A percentile compares a stretch with the other conserved stretches of the same genome.
Evolutionary conservation across 2,888 invertebrate genomes (phyloP).

Genomic region (Lithophane semibrunnea): DNA sequence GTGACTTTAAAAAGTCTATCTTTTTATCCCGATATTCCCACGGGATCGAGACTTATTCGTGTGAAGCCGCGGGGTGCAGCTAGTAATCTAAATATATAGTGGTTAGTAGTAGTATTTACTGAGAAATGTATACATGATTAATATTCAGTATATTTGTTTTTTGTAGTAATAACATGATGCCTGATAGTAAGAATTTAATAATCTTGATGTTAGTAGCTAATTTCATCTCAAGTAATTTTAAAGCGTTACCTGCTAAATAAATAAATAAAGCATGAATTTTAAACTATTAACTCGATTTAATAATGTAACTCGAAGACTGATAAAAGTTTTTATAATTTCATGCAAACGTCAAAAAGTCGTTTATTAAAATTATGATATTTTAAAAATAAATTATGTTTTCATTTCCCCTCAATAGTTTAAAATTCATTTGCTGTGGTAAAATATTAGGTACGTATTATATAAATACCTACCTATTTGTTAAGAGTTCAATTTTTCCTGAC

Average conservation of each 20-base stretch:
- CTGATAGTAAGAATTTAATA: neutral
- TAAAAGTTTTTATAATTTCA: conserved; percentile 3
- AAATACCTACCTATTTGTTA: neutral
- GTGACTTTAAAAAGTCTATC: too few relatives aligned
- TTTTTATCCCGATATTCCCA: too few relatives aligned
- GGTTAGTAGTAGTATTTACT: too few relatives aligned
- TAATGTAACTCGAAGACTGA: neutral
- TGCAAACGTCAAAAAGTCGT: neutral
- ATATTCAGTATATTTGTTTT: neutral
- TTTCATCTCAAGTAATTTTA: neutral
- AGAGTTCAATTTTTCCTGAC: too few relatives aligned
- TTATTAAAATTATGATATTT: neutral
- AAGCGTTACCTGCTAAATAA: neutral
- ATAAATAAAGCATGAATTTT: conserved; percentile 9
- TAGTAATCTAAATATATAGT: too few relatives aligned
- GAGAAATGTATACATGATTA: neutral
- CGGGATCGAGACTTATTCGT: too few relatives aligned
- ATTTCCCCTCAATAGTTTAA: neutral
- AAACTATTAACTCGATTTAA: neutral
- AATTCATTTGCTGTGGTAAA: neutral
- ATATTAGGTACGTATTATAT: neutral
- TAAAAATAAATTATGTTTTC: neutral
- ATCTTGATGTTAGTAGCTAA: neutral
- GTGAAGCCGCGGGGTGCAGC: too few relatives aligned
- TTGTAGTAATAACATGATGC: neutral